A percentile compares a stretch with the other conserved stretches of the same genome.
Conservation (phyloP, 2,113 vertebrate species). For the Phalacrocorax aristotelis region DNA sequence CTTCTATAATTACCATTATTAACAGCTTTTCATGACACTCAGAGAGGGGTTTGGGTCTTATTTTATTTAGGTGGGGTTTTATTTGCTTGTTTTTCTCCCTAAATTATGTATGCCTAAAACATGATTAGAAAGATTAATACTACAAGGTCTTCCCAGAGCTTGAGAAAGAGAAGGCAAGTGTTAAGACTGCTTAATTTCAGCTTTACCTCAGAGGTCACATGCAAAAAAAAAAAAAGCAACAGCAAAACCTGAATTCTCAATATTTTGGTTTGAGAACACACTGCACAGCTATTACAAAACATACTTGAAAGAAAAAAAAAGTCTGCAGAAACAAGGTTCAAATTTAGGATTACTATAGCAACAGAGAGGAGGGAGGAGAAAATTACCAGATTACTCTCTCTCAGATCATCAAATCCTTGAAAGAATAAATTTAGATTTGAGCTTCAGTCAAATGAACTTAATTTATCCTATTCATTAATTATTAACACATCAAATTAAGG, state of each 20-base stretch:
- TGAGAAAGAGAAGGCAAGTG: not conserved
- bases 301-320: not conserved
- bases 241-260: not conserved
- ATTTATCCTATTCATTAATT: not conserved
- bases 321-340: conserved; percentile 1
- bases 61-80: not conserved
- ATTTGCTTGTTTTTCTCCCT: not conserved
- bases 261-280: not conserved
- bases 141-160: not conserved
- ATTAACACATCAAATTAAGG: not conserved
- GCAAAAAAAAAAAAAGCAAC: not conserved
- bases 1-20: not conserved
- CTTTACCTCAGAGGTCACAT: not conserved
- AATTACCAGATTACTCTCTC: conserved; percentile 8
- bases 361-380: not conserved
- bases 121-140: not conserved
- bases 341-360: conserved; percentile 61
- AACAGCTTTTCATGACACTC: not conserved
- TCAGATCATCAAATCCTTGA: not conserved
- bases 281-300: not conserved
- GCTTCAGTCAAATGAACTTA: not conserved
- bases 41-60: not conserved
- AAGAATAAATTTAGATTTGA: not conserved
- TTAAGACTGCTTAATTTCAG: not conserved
- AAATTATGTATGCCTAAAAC: not conserved